Evolutionary conservation across 2,888 invertebrate genomes (phyloP), one percentile per base, ranked within the genome.

Genomic region (Meliscaeva auricollis): DNA sequence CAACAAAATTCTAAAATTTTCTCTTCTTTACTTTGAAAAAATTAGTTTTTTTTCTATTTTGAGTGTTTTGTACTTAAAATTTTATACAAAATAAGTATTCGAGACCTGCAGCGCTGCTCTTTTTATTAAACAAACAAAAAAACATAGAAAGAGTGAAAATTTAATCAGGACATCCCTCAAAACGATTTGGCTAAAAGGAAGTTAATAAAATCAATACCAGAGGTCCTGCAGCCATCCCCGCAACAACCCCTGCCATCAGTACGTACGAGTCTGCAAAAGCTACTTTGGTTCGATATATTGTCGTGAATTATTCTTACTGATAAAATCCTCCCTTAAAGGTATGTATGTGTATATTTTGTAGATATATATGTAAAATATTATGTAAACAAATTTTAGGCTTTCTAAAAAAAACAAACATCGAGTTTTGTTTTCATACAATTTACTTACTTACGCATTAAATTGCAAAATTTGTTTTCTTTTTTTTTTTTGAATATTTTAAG

Each of bases 121-220:
- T n/a, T 0, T 8, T 2, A n/a, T n/a, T 44, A 1, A 11, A 54
- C 44, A 50, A 17, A 2, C 13, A 13, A 22, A 1, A 30, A 44
- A 54, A 13, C 3, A 52, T 22, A 60, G 46, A 15, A n/a, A 15
- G 60, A 35, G 9, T 72, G 13, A 32, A 72, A 32, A 26, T 5
- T 30, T 15, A 69, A 64, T 83, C 56, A 68, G 83, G 64, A 74
- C 68, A 54, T 26, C 26, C 26, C 68, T n/a, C 15, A 17, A 3
- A 26, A 13, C 26, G 62, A 30, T 54, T 58, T 17, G 35, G 8
- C 35, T 11, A 41, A 68, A 77, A 41, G 58, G 60, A 52, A 76
- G 64, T 60, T 72, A 79, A 44, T 54, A 84, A 84, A 84, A 84
- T 84, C 84, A 84, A 84, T 84, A 84, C 72, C 66, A 8, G 56